Base-by-base conservation (phyloP, 2,797 vertebrate species). In the Macrochelys suwanniensis region DNA sequence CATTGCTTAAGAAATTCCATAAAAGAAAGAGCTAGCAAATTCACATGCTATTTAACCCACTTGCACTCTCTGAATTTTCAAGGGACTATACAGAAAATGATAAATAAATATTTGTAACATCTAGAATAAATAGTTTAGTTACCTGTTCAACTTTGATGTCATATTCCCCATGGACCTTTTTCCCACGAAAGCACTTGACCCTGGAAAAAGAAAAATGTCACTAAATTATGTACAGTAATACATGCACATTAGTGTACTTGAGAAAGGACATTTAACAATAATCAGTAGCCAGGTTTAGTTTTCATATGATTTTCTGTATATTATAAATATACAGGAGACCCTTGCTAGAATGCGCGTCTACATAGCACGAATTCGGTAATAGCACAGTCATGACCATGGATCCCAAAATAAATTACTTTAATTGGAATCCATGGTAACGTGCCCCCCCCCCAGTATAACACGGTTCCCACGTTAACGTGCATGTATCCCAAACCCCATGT, bases 81-180 rank as follows among this genome's bases (percentile, higher is more conserved):
- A 56, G 57, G 5, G 3, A 9, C 37, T 26, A 42, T 1, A 6
- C 7, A 8, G 68, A 49, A 77, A 49, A 77, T 49, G 26, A 77
- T 77, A 77, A 25, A 74, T 25, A 45, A 47, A 47, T 5, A 31
- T 84, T 71, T 71, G 12, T 4, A 76, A 25, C 13, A 17, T 15
- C 21, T 47, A 82, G 31, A 33, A 8, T 7, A 53, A 89, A 33
- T 3, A 11, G 28, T 80, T 83, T 82, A 93, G 77, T 98, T 98
- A 99, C 99, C 99, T 99, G 99, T 94, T 99, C 99, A 95, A 99
- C 99, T 98, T 98, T 99, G 98, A 99, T 98, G 95, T 99, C 99
- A 42, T 99, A 99, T 94, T 99, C 99, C 61, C 99, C 99, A 91
- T 99, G 98, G 93, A 99, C 93, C 97, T 99, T 99, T 98, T 99